Conservation (phyloP, 2,797 vertebrate species). For the Chaunax sp. region DNA sequence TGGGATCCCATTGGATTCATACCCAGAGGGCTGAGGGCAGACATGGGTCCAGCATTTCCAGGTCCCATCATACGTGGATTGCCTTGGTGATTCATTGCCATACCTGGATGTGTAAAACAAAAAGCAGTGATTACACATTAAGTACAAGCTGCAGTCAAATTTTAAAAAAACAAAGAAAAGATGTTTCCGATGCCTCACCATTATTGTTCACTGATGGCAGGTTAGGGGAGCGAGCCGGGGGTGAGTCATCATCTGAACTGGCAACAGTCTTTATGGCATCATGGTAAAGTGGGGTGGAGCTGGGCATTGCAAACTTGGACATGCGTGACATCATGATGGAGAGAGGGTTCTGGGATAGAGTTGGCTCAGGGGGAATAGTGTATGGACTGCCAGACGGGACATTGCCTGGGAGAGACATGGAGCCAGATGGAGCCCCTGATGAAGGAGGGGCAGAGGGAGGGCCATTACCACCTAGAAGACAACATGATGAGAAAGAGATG, state of each 20-base stretch:
- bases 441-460: constrained; percentile 91
- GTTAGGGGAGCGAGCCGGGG: constrained; percentile 97
- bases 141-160: neutral
- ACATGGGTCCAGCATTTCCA: constrained; percentile 93
- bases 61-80: constrained; percentile 98
- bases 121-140: constrained; percentile 12
- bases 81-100: constrained; percentile 95
- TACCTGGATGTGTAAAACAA: constrained; percentile 83
- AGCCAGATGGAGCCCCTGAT: constrained; percentile 84
- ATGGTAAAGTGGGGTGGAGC: constrained; percentile 98
- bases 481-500: constrained; percentile 14
- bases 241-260: constrained; percentile 98
- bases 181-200: constrained; percentile 78
- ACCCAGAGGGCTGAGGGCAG: constrained; percentile 97
- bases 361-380: constrained; percentile 96
- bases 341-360: constrained; percentile 97
- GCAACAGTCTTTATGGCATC: constrained; percentile 99
- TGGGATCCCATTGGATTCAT: constrained; percentile 93
- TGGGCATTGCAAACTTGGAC: constrained; percentile 99
- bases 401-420: constrained; percentile 93
- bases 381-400: constrained; percentile 96
- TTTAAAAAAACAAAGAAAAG: too few species aligned
- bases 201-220: constrained; percentile 96
- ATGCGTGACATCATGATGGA: constrained; percentile 99
- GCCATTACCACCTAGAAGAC: constrained; percentile 90